These are phyloP conservation scores for Eunapius fragilis DNA, from an alignment of 37 sponge, comb jelly and placozoan genomes.

Conservation along the genomic window DNA sequence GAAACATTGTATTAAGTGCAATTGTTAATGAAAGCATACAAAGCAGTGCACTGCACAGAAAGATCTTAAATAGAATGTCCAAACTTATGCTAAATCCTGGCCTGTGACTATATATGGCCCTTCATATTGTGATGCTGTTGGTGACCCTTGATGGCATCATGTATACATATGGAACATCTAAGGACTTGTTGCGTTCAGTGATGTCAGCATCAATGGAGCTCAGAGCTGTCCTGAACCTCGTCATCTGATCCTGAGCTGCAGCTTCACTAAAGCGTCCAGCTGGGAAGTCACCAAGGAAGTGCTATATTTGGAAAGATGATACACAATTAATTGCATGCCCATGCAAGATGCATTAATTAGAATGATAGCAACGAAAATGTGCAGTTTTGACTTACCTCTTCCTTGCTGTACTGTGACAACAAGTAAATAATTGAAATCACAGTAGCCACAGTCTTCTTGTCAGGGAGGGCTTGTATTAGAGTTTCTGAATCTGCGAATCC, in stretches of 20 bases:
- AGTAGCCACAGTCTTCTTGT: background rate
- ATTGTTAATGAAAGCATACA: too few species aligned
- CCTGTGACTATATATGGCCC: too few species aligned
- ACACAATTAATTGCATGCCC: background rate
- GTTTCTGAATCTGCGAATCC: constrained; percentile 6
- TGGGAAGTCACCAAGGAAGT: background rate
- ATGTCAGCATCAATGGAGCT: constrained; percentile 4
- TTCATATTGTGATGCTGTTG: constrained; percentile 46
- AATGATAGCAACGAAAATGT: background rate
- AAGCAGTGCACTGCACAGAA: too few species aligned
- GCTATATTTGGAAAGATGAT: background rate
- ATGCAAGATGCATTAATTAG: background rate
- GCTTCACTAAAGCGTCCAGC: background rate
- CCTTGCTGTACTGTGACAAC: constrained; percentile 24
- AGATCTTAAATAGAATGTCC: too few species aligned
- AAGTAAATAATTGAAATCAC: background rate
- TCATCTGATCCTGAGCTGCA: background rate
- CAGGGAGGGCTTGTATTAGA: constrained; percentile 47
- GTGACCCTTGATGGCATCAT: constrained; percentile 33
- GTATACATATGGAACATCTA: constrained; percentile 61
- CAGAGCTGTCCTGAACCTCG: constrained; percentile 15
- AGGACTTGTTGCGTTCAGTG: constrained; percentile 18
- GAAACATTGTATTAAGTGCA: too few species aligned
- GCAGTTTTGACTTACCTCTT: constrained; percentile 28
- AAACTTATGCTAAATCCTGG: too few species aligned